Conservation (phyloP, 2,888 invertebrate species). For the Cordilura impudica region DNA sequence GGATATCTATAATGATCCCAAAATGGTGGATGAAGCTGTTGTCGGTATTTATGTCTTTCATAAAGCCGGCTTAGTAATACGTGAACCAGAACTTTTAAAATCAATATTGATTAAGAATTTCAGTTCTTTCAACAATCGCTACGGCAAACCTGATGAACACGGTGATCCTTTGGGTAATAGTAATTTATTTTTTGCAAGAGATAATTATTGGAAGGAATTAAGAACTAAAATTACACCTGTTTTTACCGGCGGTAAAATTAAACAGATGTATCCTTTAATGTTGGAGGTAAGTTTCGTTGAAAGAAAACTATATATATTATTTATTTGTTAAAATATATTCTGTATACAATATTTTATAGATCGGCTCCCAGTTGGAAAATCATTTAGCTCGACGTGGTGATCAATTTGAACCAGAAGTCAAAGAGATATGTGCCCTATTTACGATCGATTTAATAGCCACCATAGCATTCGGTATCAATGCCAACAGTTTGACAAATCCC, state of each 20-base stretch:
- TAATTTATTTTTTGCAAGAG: constrained; percentile 70
- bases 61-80: constrained; percentile 76
- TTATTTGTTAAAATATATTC: no score
- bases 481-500: constrained; percentile 67
- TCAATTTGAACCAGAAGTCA: constrained; percentile 60
- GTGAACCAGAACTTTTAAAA: constrained; percentile 77
- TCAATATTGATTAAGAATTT: constrained; percentile 75
- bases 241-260: constrained; percentile 69
- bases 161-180: constrained; percentile 68
- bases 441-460: constrained; percentile 72
- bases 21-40: constrained; percentile 66
- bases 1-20: constrained; percentile 70
- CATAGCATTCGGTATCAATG: constrained; percentile 69
- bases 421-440: constrained; percentile 70
- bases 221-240: constrained; percentile 68
- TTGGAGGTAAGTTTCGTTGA: no score
- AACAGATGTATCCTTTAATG: constrained; percentile 72
- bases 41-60: constrained; percentile 76
- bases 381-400: constrained; percentile 51
- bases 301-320: no score
- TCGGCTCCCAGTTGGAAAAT: constrained; percentile 65
- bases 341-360: no score
- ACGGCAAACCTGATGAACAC: constrained; percentile 66
- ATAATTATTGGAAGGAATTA: constrained; percentile 70
- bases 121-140: constrained; percentile 70